Evolutionary conservation across 1,140 invertebrate species (phyloP).

Genomic region (Ostrea denselamellosa): DNA sequence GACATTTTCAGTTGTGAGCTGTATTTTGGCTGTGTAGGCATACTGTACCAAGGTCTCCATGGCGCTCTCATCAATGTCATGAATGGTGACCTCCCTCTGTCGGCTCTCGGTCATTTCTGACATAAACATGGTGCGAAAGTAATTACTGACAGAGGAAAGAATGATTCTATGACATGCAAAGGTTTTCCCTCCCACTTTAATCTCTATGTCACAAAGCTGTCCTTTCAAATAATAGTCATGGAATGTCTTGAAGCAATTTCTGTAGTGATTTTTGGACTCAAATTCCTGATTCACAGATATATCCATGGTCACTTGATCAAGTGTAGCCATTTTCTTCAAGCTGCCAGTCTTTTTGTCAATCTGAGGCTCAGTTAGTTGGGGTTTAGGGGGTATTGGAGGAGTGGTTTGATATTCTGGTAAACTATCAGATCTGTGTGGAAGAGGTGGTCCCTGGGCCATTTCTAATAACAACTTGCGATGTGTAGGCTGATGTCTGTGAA

Average conservation of each 20-base stretch:
- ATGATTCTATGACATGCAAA: slow-evolving; percentile 76
- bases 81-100: slow-evolving; percentile 69
- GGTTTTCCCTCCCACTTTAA: slow-evolving; percentile 70
- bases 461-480: not conserved
- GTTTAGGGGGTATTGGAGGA: slow-evolving; percentile 46
- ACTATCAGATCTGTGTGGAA: slow-evolving; percentile 50
- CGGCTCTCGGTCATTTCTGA: slow-evolving; percentile 75
- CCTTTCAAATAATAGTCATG: slow-evolving; percentile 68
- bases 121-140: slow-evolving; percentile 77
- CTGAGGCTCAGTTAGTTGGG: not conserved
- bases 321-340: slow-evolving; percentile 51
- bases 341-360: not conserved
- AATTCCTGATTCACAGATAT: slow-evolving; percentile 41
- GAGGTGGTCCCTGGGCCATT: slow-evolving; percentile 43
- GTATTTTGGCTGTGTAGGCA: slow-evolving; percentile 76
- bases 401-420: not conserved
- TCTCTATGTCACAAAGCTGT: slow-evolving; percentile 75
- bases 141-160: slow-evolving; percentile 74
- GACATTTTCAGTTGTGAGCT: slow-evolving; percentile 75
- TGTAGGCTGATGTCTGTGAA: not conserved
- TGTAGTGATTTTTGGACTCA: slow-evolving; percentile 53
- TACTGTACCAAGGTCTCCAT: slow-evolving; percentile 75
- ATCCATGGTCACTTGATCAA: slow-evolving; percentile 46
- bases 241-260: slow-evolving; percentile 63
- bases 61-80: slow-evolving; percentile 76